Evolutionary conservation across 2,888 invertebrate species (phyloP), one percentile per base, ranked within the genome.

Genomic region (Cheilosia impressa): DNA sequence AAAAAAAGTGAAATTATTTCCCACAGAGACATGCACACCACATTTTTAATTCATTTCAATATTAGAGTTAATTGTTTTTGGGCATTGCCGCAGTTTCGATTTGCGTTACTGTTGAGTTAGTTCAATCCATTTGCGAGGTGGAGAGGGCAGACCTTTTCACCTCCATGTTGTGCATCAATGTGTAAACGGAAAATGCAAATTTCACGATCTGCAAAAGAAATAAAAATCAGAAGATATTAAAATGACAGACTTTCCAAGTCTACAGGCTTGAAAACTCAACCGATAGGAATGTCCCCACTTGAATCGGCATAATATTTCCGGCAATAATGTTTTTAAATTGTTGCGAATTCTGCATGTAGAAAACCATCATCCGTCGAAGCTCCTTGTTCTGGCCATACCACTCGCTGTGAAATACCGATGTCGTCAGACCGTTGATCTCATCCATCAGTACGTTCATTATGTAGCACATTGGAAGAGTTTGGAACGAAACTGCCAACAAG

Each of bases 391-490:
- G 88, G 4, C 83, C 82, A 19, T 78, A 34, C 89, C 89, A 89
- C n/a, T 73, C 75, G 43, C 88, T 87, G 24, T 89, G 88, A 58
- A 89, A 89, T 53, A 89, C 84, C 38, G 88, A 87, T 69, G 76
- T 22, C n/a, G 89, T 80, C 15, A 89, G 38, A 43, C 55, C 52
- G 57, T 88, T 87, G 52, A 88, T 88, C 65, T 89, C 89, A 17
- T 87, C 75, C 50, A 79, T 76, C 0, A 89, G 79, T 2, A 87
- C 80, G 45, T 88, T 88, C 83, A 89, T 88, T 7, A 83, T 78
- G 41, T 88, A 89, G 65, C 88, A 89, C 52, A 88, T 85, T 0
- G 89, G 89, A 5, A 88, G 87, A 6, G 87, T 88, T 82, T 89
- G 88, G 57, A 88, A 17, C 5, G 87, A 66, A 2, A 88, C 81